Conservation (phyloP, 2,113 vertebrate species). For the Vanacampus margaritifer region DNA sequence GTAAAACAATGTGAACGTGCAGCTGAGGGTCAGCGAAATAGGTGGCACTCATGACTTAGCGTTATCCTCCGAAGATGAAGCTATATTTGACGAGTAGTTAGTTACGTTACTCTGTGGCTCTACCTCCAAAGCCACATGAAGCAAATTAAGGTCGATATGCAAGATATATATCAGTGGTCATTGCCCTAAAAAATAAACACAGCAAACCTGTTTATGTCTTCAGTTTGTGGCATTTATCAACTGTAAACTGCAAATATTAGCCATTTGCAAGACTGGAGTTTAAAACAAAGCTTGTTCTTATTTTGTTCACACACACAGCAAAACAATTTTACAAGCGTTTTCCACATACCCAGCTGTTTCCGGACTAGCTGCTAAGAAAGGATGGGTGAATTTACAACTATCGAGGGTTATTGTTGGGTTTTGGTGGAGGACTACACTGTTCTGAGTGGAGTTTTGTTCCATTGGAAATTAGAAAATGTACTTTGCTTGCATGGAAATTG, state of each 20-base stretch:
- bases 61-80: too few relatives aligned
- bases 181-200: too few relatives aligned
- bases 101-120: too few relatives aligned
- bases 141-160: too few relatives aligned
- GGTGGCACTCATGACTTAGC: too few relatives aligned
- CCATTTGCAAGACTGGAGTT: neutral
- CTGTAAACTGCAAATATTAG: neutral
- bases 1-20: too few relatives aligned
- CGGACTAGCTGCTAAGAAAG: neutral
- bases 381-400: neutral
- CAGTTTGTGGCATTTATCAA: neutral
- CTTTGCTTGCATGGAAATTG: neutral
- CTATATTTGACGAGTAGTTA: too few relatives aligned
- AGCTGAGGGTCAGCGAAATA: too few relatives aligned
- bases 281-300: neutral
- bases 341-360: slow-evolving; percentile 2
- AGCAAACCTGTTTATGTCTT: too few relatives aligned
- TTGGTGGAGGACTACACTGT: neutral
- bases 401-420: neutral
- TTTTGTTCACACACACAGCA: neutral
- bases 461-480: neutral
- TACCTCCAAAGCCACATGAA: too few relatives aligned
- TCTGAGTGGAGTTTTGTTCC: neutral
- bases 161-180: too few relatives aligned
- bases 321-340: neutral